Percentiles rank a stretch among this genome's conserved stretches.
Conservation (phyloP, 1,140 invertebrate species). For the Acyrthosiphon pisum region DNA sequence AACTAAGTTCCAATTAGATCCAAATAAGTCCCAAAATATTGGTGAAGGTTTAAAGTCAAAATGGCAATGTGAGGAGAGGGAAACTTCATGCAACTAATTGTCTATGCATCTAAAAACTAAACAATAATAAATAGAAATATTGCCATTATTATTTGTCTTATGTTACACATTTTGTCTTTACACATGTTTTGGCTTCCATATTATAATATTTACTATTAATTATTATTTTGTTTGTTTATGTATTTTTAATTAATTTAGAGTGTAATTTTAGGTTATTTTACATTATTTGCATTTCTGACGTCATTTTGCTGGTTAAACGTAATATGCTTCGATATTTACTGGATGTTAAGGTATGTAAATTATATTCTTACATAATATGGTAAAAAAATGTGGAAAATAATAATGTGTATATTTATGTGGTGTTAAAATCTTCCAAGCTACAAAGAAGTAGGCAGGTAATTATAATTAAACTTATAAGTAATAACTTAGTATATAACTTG, state of each 20-base stretch:
- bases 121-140: background rate
- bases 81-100: too few species aligned
- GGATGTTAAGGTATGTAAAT: slow-evolving; percentile 77
- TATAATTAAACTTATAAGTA: background rate
- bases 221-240: background rate
- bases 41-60: too few species aligned
- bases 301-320: slow-evolving; percentile 91
- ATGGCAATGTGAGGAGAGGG: too few species aligned
- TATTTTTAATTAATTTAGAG: background rate
- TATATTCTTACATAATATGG: background rate
- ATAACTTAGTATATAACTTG: background rate
- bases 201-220: background rate
- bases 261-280: slow-evolving; percentile 70
- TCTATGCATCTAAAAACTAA: background rate
- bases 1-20: too few species aligned
- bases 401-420: too few species aligned
- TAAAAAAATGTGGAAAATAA: background rate
- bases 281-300: slow-evolving; percentile 84
- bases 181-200: background rate
- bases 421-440: background rate
- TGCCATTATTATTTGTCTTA: background rate
- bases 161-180: too few species aligned
- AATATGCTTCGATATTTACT: slow-evolving; percentile 89
- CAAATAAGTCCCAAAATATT: too few species aligned
- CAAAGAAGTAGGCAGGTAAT: background rate